Evolutionary conservation across 2,113 vertebrate genomes (phyloP), one percentile per base, ranked within the genome.

Genomic region (Albula goreensis): DNA sequence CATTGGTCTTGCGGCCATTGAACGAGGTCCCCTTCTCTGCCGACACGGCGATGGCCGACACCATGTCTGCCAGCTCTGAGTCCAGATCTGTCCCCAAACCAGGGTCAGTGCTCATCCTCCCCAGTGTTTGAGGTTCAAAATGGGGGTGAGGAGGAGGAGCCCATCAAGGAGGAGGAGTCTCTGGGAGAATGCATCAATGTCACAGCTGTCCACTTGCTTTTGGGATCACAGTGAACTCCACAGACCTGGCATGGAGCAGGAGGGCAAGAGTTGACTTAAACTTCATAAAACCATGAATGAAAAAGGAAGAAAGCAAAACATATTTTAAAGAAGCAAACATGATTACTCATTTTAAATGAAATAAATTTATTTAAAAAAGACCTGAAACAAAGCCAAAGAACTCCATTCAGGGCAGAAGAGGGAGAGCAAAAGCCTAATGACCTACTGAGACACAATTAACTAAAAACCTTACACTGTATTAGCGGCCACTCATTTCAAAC

Each of bases 11-110:
- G 88, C 80, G 89, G 85, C 91, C 92, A 0, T 51, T 91, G 31
- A 86, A 88, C 0, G 91, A 89, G 1, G 93, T 91, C 91, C 22
- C 49, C 86, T 86, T 89, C 90, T 84, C 95, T 89, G 66, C 50
- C 2, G 49, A 19, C 60, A 91, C 87, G 88, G 90, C 93, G 91
- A 99, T 97, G 91, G 96, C 96, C 8, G 97, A 97, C 17, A 99
- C 96, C 84, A 96, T 86, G 87, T 98, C 97, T 0, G 93, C 95
- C 91, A 99, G 94, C 74, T 97, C 97, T 0, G 89, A 77, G 85
- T 95, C 95, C 85, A 22, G 80, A 86, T 95, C 95, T 6, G 88
- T 1, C 56, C 88, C 88, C 91, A 53, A 86, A 85, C 4, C n/a
- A 0, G 79, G 19, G 78, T 92, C 90, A 0, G 85, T 31, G 10